These are phyloP conservation scores for Todiramphus saurophagus DNA, from an alignment of 2,113 vertebrate species.

Conservation along the genomic window DNA sequence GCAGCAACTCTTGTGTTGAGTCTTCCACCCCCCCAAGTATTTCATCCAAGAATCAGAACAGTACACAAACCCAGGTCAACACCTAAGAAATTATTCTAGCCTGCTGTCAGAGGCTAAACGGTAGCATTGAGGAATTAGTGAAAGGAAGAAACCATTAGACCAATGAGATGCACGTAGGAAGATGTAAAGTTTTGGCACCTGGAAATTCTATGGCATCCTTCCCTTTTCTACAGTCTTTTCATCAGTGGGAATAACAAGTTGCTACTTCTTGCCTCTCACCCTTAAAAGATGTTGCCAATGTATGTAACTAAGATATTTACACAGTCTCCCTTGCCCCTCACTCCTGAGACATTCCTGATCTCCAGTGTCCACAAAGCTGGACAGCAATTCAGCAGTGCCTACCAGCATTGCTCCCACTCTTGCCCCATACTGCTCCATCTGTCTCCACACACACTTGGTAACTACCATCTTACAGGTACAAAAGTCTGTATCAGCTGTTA, in stretches of 20 bases:
- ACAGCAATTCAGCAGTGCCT: neutral
- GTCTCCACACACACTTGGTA: neutral
- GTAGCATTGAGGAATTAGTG: neutral
- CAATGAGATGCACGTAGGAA: neutral
- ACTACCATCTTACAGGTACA: rapidly evolving
- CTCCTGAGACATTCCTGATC: neutral
- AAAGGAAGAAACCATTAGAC: neutral
- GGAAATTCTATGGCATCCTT: neutral
- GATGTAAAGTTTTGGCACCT: neutral
- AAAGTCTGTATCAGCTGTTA: neutral
- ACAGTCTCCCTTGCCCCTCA: neutral
- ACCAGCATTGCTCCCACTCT: neutral
- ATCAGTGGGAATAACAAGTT: neutral
- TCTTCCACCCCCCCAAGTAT: neutral
- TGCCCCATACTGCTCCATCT: neutral
- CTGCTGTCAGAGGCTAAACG: neutral
- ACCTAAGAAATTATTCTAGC: neutral
- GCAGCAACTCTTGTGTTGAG: neutral
- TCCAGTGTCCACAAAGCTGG: neutral
- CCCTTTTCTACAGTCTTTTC: neutral
- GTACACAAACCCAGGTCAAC: neutral
- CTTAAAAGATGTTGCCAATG: neutral
- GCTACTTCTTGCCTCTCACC: neutral
- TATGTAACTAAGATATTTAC: neutral
- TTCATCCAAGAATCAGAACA: neutral